Evolutionary conservation across 2,113 vertebrate genomes (phyloP).

Genomic region (Paratilapia polleni): DNA sequence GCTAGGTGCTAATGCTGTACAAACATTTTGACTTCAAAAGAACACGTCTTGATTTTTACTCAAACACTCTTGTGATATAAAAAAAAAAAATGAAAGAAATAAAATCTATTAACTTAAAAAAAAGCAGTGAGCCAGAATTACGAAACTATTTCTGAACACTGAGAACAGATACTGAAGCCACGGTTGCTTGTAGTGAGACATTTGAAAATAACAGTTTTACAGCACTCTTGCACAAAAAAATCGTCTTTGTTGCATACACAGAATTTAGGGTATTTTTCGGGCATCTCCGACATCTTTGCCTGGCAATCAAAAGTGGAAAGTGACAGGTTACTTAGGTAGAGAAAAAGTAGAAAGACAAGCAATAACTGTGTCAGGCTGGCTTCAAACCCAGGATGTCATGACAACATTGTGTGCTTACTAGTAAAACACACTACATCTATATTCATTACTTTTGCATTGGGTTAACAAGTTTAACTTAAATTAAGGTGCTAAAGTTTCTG

Average conservation of each 20-base stretch:
- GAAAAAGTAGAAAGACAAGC: neutral
- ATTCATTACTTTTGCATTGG: neutral
- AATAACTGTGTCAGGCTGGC: neutral
- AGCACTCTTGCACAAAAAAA: neutral
- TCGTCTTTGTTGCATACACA: neutral
- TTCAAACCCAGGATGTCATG: neutral
- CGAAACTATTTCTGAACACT: neutral
- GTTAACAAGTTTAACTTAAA: neutral
- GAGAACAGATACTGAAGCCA: neutral
- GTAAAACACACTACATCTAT: neutral
- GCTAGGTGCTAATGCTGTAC: conserved; percentile 37
- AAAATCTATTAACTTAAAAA: conserved; percentile 22
- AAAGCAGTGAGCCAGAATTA: conserved; percentile 35
- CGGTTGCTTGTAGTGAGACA: conserved; percentile 12
- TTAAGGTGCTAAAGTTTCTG: neutral
- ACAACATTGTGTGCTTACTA: neutral
- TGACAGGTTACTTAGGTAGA: neutral
- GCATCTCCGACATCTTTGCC: neutral
- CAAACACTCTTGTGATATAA: neutral
- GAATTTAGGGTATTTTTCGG: neutral
- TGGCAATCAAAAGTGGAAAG: neutral
- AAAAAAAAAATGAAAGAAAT: neutral
- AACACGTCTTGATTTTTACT: conserved; percentile 13
- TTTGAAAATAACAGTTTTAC: conserved; percentile 4
- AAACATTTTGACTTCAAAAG: conserved; percentile 56